A percentile compares a stretch with the other conserved stretches of the same genome.
phyloP scores from a whole-genome alignment of 2,113 vertebrate species.

The Cochlearius cochlearius region DNA sequence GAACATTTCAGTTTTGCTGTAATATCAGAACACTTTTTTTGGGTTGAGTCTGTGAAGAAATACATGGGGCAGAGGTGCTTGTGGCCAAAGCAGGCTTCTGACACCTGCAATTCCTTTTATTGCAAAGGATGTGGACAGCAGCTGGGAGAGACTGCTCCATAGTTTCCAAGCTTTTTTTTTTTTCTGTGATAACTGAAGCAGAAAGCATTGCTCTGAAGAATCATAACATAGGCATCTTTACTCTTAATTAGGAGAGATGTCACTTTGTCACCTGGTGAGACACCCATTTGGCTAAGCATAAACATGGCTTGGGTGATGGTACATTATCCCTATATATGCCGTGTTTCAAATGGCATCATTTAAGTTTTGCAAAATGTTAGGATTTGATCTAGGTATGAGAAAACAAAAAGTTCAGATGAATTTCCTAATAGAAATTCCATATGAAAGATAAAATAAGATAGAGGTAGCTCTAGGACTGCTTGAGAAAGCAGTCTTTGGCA shows the following conservation, averaged over 20 bases:
- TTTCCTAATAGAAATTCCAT: not conserved
- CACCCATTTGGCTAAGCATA: not conserved
- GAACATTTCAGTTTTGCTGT: not conserved
- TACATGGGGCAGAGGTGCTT: not conserved
- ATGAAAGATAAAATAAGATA: not conserved
- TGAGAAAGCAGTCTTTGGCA: not conserved
- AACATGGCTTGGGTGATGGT: not conserved
- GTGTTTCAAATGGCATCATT: not conserved
- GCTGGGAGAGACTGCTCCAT: not conserved
- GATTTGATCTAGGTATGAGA: not conserved
- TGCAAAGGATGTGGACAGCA: not conserved
- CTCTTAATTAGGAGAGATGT: not conserved
- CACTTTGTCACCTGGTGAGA: not conserved
- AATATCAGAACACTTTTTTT: not conserved
- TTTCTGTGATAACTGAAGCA: not conserved
- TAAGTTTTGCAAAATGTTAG: not conserved
- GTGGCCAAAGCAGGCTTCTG: not conserved
- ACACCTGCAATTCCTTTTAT: not conserved
- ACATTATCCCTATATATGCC: not conserved
- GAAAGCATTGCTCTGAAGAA: not conserved
- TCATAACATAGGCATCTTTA: not conserved
- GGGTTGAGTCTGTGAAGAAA: not conserved
- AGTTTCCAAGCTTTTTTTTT: not conserved
- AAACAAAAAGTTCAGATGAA: not conserved
- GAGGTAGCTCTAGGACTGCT: not conserved